A percentile compares a stretch with the other conserved stretches of the same genome.
phyloP scores from a whole-genome alignment of 2,113 vertebrate species.

The human (Homo sapiens) region DNA sequence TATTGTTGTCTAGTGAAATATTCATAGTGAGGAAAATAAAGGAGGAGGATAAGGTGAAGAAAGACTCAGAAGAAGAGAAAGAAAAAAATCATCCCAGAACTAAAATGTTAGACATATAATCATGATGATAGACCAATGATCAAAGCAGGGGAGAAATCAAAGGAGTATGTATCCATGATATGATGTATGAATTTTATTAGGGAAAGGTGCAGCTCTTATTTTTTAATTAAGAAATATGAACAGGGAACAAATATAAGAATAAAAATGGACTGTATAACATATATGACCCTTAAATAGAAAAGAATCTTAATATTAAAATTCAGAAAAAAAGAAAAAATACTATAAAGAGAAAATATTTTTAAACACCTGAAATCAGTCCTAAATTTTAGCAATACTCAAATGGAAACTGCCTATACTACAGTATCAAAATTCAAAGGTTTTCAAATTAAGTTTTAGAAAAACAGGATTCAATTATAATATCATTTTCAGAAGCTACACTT shows the following conservation, averaged over 20 bases:
- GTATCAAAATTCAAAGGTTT: not conserved
- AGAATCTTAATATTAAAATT: not conserved
- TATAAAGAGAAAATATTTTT: not conserved
- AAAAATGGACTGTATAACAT: not conserved
- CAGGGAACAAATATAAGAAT: not conserved
- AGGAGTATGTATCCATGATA: accelerated
- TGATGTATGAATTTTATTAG: not conserved
- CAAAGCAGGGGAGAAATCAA: not conserved
- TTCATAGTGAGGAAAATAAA: not conserved
- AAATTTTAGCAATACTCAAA: not conserved
- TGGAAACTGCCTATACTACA: not conserved
- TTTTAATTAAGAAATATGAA: not conserved
- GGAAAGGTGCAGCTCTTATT: not conserved
- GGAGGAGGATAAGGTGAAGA: not conserved
- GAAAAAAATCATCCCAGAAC: not conserved
- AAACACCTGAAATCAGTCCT: not conserved
- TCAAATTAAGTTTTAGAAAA: not conserved
- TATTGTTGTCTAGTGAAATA: not conserved
- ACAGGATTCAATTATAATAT: not conserved
- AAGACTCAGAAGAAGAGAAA: not conserved
- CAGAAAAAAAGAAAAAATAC: not conserved
- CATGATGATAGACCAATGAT: not conserved
- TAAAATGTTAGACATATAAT: not conserved
- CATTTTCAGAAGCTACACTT: not conserved
- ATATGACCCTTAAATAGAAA: not conserved